Base-by-base conservation (phyloP, 2,113 vertebrate species). In the Lasiurus cinereus region DNA sequence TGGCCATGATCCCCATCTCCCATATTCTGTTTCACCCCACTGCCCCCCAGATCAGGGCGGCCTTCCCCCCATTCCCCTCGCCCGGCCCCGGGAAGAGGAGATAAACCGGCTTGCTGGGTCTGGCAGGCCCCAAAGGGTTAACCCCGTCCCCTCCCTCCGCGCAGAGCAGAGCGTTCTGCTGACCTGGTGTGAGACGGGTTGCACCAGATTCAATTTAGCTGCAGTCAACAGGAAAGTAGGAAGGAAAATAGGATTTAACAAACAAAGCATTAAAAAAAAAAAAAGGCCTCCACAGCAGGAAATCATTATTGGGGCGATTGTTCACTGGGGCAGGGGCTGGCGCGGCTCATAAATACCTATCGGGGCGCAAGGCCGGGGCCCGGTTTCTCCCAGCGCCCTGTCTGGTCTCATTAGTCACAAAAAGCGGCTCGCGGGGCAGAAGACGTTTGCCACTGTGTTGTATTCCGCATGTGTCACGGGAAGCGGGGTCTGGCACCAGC, bases 171-270 rank as follows among this genome's bases (percentile, higher is more conserved):
- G 59, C 3, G 39, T 97, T 96, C 97, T 98, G 98, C 98, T 99
- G 98, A 99, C 97, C 97, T 91, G 89, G 94, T 96, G 93, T 50
- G 36, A 97, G 97, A 92, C 10, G 7, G 83, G 74, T 96, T 97
- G 97, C 97, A 97, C 95, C 97, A 96, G 97, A 98, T 97, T 98
- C 92, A 98, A 84, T 98, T 98, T 97, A 98, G 98, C 98, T 98
- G 93, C 56, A 97, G 98, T 98, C 98, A 98, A 98, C 98, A 98
- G 98, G 98, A 98, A 98, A 98, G 97, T 97, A 98, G 97, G 98
- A 98, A 98, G 97, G 98, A 98, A 98, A 98, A 98, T 97, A 97
- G 98, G 98, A 98, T 98, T 98, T 98, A 98, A 98, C 97, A 98
- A 98, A 98, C 98, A 98, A 98, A 98, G 98, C 97, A 96, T 96